Conservation (phyloP, 2,113 vertebrate genomes). For the Pterocles gutturalis region DNA sequence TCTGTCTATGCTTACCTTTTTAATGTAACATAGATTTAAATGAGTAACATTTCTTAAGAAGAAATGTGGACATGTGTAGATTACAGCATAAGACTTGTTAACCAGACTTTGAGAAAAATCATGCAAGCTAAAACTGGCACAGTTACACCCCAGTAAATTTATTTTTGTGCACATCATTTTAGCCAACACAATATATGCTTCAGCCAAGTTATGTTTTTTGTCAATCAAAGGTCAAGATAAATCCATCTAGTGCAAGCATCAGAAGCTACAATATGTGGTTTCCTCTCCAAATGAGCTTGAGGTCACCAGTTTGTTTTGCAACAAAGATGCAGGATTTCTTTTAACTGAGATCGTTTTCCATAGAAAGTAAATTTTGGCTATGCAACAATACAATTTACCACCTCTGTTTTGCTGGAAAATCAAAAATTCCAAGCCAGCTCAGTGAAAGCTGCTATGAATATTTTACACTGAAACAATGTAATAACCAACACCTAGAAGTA, state of each 20-base stretch:
- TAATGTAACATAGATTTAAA: background rate
- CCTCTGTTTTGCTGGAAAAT: background rate
- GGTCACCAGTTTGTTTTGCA: background rate
- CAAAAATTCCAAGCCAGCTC: background rate
- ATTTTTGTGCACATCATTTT: background rate
- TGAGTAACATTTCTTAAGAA: background rate
- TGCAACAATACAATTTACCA: background rate
- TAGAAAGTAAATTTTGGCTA: background rate
- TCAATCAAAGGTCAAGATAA: background rate
- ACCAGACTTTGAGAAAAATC: background rate
- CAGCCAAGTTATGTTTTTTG: background rate
- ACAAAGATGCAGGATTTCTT: background rate
- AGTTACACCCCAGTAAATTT: background rate
- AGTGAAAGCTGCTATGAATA: constrained; percentile 44
- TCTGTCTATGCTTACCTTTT: background rate
- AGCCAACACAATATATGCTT: background rate
- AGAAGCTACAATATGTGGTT: background rate
- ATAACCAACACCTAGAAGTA: constrained; percentile 12
- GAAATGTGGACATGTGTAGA: background rate
- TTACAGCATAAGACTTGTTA: background rate
- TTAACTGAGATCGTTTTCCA: background rate
- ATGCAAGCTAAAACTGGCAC: background rate
- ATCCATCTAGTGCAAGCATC: background rate
- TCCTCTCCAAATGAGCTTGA: background rate
- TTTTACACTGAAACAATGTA: background rate